Conservation (phyloP, 2,113 vertebrate species). For the Oxyruncus cristatus region DNA sequence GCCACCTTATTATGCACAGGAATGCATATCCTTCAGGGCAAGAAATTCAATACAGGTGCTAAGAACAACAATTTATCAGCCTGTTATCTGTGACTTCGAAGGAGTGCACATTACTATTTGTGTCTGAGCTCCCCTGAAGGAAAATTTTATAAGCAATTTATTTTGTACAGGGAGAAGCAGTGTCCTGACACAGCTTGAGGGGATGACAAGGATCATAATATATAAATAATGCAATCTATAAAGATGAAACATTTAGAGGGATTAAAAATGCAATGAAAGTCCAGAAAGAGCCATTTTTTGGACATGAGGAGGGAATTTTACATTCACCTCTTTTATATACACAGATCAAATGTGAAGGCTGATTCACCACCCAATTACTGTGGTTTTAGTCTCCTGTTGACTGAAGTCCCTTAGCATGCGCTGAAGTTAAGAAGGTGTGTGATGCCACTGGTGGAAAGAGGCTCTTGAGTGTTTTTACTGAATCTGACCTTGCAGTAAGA, state of each 20-base stretch:
- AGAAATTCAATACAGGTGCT: conserved; percentile 18
- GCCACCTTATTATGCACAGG: neutral
- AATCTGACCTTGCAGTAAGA: neutral
- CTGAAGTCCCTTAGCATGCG: neutral
- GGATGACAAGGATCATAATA: conserved; percentile 25
- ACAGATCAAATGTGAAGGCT: neutral
- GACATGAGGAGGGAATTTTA: neutral
- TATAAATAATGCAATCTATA: conserved; percentile 54
- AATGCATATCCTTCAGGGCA: neutral
- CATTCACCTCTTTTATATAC: neutral
- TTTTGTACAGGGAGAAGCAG: conserved; percentile 23
- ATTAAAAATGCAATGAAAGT: conserved; percentile 54
- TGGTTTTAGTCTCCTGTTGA: neutral
- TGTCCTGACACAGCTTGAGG: conserved; percentile 37
- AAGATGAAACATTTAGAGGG: conserved; percentile 52
- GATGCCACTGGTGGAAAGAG: neutral
- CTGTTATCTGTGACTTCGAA: conserved; percentile 53
- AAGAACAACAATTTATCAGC: conserved; percentile 49
- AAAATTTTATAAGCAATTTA: conserved; percentile 53
- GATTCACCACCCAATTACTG: neutral
- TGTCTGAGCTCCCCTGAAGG: conserved; percentile 20
- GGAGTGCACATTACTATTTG: conserved; percentile 16
- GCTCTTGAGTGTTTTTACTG: neutral
- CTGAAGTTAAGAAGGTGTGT: neutral
- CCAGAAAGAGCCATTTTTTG: neutral